Percentiles rank a stretch among this genome's conserved stretches.
These are phyloP conservation scores for Leucania comma DNA, from an alignment of 2,888 invertebrate species.

Conservation along the genomic window DNA sequence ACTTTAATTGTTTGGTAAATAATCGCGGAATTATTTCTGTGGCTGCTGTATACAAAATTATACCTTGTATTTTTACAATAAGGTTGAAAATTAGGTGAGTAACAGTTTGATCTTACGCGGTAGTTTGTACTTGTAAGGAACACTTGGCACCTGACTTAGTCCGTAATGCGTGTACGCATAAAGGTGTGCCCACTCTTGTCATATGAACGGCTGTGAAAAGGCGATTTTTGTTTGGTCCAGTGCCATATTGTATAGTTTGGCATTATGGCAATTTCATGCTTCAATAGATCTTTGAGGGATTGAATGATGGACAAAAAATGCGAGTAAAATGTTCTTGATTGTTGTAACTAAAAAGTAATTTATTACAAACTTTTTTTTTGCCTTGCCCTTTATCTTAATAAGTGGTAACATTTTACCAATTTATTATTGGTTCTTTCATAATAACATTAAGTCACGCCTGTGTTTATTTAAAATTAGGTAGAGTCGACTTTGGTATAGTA, in stretches of 20 bases:
- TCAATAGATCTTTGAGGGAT: conserved; percentile 23
- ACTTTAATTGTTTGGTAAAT: conserved; percentile 33
- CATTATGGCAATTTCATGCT: conserved; percentile 41
- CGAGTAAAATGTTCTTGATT: conserved; percentile 7
- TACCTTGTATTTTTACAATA: conserved; percentile 4
- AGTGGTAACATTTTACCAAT: no score
- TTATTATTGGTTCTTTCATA: no score
- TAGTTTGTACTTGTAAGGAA: conserved; percentile 45
- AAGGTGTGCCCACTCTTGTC: conserved; percentile 59
- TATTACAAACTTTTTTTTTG: neutral
- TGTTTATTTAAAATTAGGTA: no score
- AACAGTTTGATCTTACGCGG: conserved; percentile 7
- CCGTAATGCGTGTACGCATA: conserved; percentile 43
- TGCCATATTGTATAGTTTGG: conserved; percentile 19
- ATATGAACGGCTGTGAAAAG: conserved; percentile 53
- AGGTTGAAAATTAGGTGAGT: conserved; percentile 6
- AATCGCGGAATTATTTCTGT: conserved; percentile 39
- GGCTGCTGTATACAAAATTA: conserved; percentile 4
- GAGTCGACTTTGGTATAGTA: no score
- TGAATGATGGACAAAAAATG: neutral
- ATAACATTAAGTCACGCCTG: no score
- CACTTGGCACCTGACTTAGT: conserved; percentile 65
- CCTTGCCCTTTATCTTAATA: neutral
- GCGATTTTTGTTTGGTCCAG: conserved; percentile 42
- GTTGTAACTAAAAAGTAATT: neutral